Base-by-base conservation (phyloP, 2,113 vertebrate species). In the Tenrec ecaudatus region DNA sequence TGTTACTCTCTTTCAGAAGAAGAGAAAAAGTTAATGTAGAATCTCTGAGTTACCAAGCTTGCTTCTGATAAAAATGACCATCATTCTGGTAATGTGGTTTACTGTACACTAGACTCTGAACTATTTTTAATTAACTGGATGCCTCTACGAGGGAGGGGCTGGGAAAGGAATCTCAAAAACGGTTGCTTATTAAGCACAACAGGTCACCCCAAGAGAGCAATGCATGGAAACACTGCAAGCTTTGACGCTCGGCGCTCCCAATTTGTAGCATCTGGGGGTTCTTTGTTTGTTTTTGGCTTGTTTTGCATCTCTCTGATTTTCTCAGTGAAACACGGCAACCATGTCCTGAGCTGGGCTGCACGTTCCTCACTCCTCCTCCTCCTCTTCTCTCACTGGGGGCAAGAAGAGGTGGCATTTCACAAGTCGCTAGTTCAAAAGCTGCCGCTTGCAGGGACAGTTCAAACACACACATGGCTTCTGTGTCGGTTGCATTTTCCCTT, bases 381-480 rank as follows among this genome's bases (percentile, higher is more conserved):
- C 88, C 92, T 62, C 71, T 64, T 91, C 71, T 64, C 25, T 86
- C 17, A 15, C 27, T 10, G 47, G 22, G 62, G 31, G 80, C 29
- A 73, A 82, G 71, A 75, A 93, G 94, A 76, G 6, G 29, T 57
- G 88, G n/a, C 62, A 27, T 53, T 86, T 90, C 36, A 47, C 38
- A 91, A 57, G 78, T 36, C 69, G 66, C 81, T n/a, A 29, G 38
- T 47, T 83, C 2, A 22, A 86, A 88, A 47, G 40, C 62, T 76
- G 69, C 38, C 23, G 47, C 80, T 90, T 79, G n/a, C 71, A 22
- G 43, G 77, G 29, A 93, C 69, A 95, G 92, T 93, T 82, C 86
- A 89, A 95, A 79, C 85, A 78, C 95, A 79, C 85, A 78, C 64
- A 93, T 79, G 82, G 77, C 86, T 95, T 94, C 62, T 22, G 23